Evolutionary conservation across 2,888 invertebrate species (phyloP), one percentile per base, ranked within the genome.

Genomic region (Onthophagus sagittarius): DNA sequence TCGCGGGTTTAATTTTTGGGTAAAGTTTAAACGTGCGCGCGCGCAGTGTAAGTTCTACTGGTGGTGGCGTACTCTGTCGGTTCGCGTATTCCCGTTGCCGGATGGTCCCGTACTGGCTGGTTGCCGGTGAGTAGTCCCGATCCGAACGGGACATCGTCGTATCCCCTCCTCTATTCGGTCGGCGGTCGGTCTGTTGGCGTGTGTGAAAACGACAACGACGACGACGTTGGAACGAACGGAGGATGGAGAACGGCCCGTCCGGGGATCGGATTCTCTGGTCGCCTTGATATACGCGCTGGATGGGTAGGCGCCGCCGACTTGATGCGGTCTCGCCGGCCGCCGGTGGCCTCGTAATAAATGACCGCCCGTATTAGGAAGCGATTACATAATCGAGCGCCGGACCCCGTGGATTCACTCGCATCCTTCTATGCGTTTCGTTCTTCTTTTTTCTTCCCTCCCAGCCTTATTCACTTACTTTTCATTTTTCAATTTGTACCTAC

Each of bases 91-190:
- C 77, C 77, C 76, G 77, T 78, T 77, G 79, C 78, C 80, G 80
- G 80, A 80, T 81, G 81, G 80, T 80, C 82, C 83, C 82, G 83
- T 83, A 82, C 80, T 81, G 80, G 81, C 79, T 79, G 67, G 13
- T 53, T 53, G 39, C 73, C 79, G 82, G 81, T 80, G 82, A 82
- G 82, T 78, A 77, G 81, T 80, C 79, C 79, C 80, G 78, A 80
- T 80, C 81, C 81, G 81, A 80, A 78, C 82, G 81, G 83, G 81
- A 81, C 80, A 77, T 77, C 75, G 74, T 77, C 76, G 75, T 76
- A 73, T 72, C 77, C 75, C 77, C 78, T 77, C 82, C 79, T 79
- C 79, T 31, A 23, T 23, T 67, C 23, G 67, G 67, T 53, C 39
- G 39, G 39, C 39, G 39, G 39, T 53, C 39, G 39, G 39, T 23